Conservation (phyloP, 2,797 vertebrate species). For the Merluccius polli region DNA sequence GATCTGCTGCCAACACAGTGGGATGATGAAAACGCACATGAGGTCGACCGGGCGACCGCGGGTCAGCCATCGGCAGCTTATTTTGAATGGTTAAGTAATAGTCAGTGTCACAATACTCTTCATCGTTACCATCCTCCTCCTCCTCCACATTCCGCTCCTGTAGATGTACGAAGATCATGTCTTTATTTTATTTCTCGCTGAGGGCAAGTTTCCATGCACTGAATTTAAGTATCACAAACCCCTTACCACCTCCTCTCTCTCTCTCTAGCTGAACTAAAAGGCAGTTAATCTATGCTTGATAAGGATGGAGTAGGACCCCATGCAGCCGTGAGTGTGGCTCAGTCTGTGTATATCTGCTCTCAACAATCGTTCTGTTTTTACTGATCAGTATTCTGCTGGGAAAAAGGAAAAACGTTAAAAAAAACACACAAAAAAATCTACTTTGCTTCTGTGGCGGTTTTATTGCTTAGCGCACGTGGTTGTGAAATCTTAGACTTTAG, state of each 20-base stretch:
- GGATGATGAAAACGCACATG: not conserved
- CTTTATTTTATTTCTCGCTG: constrained; percentile 77
- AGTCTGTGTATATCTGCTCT: constrained; percentile 99
- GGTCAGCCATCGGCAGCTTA: not conserved
- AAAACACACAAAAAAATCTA: constrained; percentile 46
- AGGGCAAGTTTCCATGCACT: constrained; percentile 86
- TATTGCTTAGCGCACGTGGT: constrained; percentile 97
- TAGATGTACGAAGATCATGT: constrained; percentile 77
- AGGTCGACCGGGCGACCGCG: not conserved
- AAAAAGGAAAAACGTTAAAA: constrained; percentile 40
- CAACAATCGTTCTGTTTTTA: constrained; percentile 91
- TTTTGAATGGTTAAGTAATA: not conserved
- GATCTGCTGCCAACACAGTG: not conserved
- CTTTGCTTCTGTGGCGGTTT: constrained; percentile 98
- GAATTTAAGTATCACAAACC: constrained; percentile 57
- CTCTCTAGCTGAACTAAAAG: constrained; percentile 86
- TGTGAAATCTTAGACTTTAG: constrained; percentile 95
- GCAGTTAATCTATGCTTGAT: constrained; percentile 91
- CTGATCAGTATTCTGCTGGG: constrained; percentile 99
- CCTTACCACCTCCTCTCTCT: constrained; percentile 54
- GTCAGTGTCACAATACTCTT: constrained; percentile 79
- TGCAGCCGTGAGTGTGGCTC: constrained; percentile 98
- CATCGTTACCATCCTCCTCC: constrained; percentile 37
- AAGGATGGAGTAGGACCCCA: constrained; percentile 65
- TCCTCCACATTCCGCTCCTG: constrained; percentile 83